Evolutionary conservation across 2,797 vertebrate genomes (phyloP).

Genomic region (Diplodus puntazzo): DNA sequence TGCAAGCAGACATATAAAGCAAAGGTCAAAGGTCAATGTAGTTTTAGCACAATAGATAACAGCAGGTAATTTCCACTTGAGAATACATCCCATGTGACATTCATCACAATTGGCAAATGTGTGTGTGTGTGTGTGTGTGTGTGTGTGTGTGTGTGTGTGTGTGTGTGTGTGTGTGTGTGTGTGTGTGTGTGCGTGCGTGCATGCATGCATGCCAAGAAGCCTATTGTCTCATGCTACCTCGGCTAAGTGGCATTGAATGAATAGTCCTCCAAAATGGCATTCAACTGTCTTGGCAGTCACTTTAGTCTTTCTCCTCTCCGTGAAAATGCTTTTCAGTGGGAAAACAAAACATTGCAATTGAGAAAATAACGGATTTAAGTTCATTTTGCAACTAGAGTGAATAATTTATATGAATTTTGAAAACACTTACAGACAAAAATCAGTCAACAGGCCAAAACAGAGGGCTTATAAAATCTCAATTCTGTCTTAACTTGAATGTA

Average conservation of each 20-base stretch:
- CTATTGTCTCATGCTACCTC: constrained; percentile 19
- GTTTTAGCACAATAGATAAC: constrained; percentile 6
- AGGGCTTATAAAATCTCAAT: background rate
- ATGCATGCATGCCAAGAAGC: constrained; percentile 4
- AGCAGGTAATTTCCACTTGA: constrained; percentile 11
- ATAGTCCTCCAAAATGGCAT: constrained; percentile 40
- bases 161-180: constrained; percentile 5
- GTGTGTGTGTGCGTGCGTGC: background rate
- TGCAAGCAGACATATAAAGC: constrained; percentile 12
- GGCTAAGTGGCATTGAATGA: constrained; percentile 31
- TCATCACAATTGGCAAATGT: background rate
- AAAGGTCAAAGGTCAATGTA: constrained; percentile 1
- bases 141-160: background rate
- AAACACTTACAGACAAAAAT: background rate
- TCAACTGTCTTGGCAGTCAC: constrained; percentile 15
- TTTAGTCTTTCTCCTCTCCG: background rate
- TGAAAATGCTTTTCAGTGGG: constrained; percentile 1
- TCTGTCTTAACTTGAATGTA: background rate
- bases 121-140: constrained; percentile 3
- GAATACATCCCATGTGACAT: constrained; percentile 13
- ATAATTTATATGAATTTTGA: background rate
- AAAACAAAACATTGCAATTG: background rate
- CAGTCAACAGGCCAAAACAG: background rate
- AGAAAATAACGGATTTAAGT: constrained; percentile 14
- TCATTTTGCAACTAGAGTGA: constrained; percentile 15